Percentiles rank a stretch among this genome's conserved stretches.
Evolutionary conservation across 2,888 invertebrate genomes (phyloP).

Genomic region (Gonocerus acuteangulatus): DNA sequence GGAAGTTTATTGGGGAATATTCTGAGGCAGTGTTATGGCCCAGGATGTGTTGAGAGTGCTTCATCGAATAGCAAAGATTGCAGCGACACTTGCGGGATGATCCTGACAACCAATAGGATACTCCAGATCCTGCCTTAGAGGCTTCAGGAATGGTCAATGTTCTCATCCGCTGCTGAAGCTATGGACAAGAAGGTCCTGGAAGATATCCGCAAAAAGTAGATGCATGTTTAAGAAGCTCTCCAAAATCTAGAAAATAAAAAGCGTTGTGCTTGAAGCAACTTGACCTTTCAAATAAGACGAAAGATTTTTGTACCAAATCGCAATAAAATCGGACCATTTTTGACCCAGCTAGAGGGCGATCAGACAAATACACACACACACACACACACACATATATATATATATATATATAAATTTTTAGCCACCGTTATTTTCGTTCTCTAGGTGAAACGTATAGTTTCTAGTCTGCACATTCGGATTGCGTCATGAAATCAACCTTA

Average conservation of each 20-base stretch:
- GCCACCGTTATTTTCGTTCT: no score
- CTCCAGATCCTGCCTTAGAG: slow-evolving; percentile 81
- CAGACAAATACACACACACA: no score
- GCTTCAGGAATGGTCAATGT: slow-evolving; percentile 87
- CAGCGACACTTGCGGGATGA: slow-evolving; percentile 81
- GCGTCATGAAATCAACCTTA: no score
- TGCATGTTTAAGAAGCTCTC: slow-evolving; percentile 67
- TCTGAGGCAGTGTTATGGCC: slow-evolving; percentile 82
- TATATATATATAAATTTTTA: no score
- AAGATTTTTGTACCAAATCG: no score
- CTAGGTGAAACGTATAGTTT: no score
- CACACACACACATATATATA: no score
- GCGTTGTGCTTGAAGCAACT: slow-evolving; percentile 65
- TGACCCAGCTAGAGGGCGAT: no score
- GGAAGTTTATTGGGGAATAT: slow-evolving; percentile 26
- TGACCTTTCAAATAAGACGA: no score
- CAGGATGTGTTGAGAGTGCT: slow-evolving; percentile 72
- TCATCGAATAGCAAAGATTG: slow-evolving; percentile 84
- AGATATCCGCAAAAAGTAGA: slow-evolving; percentile 68
- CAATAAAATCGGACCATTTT: no score
- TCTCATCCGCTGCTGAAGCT: slow-evolving; percentile 78
- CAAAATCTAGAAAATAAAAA: slow-evolving; percentile 68
- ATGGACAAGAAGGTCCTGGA: slow-evolving; percentile 64
- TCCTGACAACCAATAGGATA: slow-evolving; percentile 75
- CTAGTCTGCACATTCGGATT: no score